These are phyloP conservation scores for Hippocampus abdominalis DNA, from an alignment of 2,113 vertebrate genomes.

Conservation along the genomic window DNA sequence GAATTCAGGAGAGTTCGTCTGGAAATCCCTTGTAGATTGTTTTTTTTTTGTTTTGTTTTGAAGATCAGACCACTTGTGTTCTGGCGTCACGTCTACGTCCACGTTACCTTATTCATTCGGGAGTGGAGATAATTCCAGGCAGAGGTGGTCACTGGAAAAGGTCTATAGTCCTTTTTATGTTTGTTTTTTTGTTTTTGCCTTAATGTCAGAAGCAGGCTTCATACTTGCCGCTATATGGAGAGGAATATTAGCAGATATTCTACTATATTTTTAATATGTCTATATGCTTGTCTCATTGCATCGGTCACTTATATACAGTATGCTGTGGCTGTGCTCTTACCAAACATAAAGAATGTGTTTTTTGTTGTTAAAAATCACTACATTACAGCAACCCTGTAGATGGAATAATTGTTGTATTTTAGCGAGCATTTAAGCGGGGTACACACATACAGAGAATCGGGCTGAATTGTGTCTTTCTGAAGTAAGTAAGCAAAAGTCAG, in stretches of 20 bases:
- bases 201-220: constrained; percentile 72
- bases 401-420: not conserved
- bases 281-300: constrained; percentile 63
- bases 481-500: not conserved
- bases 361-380: constrained; percentile 25
- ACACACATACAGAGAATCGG: not conserved
- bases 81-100: not conserved
- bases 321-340: constrained; percentile 50
- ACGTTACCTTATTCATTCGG: not conserved
- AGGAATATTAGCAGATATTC: constrained; percentile 64
- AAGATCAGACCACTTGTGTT: not conserved
- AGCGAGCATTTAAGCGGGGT: not conserved
- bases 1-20: constrained; percentile 49
- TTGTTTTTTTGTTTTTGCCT: constrained; percentile 74
- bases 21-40: constrained; percentile 45
- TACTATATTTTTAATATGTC: constrained; percentile 70
- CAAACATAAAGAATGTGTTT: constrained; percentile 62
- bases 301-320: constrained; percentile 40
- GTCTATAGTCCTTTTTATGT: constrained; percentile 58
- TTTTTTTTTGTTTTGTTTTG: not conserved
- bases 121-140: not conserved
- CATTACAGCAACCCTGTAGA: not conserved
- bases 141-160: not conserved
- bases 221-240: constrained; percentile 66
- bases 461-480: not conserved